Percentiles rank a stretch among this genome's conserved stretches.
Evolutionary conservation across 2,888 invertebrate genomes (phyloP).

Genomic region (Drosophila algonquin): DNA sequence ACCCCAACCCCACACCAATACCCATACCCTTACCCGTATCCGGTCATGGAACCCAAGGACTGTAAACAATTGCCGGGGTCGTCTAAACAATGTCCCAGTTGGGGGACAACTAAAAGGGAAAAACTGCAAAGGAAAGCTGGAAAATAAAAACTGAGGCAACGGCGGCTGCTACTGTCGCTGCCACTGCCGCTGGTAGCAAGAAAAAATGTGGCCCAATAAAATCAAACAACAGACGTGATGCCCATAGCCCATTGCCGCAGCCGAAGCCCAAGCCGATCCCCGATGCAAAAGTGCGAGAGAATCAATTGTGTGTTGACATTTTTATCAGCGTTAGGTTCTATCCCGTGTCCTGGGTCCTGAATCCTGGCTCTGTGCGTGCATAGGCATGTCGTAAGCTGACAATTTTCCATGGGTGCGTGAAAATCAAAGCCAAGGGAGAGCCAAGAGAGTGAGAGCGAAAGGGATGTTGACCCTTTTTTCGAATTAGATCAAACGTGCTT

Average conservation of each 20-base stretch:
- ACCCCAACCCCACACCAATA: neutral
- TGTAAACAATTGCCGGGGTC: conserved; percentile 75
- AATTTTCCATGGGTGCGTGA: conserved; percentile 57
- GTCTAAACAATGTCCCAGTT: conserved; percentile 61
- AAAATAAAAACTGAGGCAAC: conserved; percentile 45
- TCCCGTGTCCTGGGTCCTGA: conserved; percentile 20
- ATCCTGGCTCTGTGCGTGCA: conserved; percentile 53
- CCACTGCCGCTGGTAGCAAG: conserved; percentile 21
- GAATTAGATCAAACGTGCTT: conserved; percentile 41
- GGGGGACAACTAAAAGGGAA: conserved; percentile 29
- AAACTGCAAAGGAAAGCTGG: conserved; percentile 48
- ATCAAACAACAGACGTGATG: conserved; percentile 77
- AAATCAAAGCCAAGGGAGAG: conserved; percentile 67
- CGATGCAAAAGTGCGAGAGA: conserved; percentile 63
- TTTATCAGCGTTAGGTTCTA: conserved; percentile 61
- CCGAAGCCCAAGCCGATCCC: conserved; percentile 21
- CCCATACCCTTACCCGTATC: neutral
- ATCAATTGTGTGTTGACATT: conserved; percentile 79
- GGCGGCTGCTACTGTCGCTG: conserved; percentile 14
- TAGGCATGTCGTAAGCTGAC: conserved; percentile 64
- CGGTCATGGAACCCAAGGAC: conserved; percentile 61
- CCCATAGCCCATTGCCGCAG: conserved; percentile 29
- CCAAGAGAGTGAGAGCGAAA: conserved; percentile 17
- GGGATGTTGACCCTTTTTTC: conserved; percentile 67
- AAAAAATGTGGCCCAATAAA: conserved; percentile 74